phyloP scores from a whole-genome alignment of 2,113 vertebrate species.

The Cacatua alba region DNA sequence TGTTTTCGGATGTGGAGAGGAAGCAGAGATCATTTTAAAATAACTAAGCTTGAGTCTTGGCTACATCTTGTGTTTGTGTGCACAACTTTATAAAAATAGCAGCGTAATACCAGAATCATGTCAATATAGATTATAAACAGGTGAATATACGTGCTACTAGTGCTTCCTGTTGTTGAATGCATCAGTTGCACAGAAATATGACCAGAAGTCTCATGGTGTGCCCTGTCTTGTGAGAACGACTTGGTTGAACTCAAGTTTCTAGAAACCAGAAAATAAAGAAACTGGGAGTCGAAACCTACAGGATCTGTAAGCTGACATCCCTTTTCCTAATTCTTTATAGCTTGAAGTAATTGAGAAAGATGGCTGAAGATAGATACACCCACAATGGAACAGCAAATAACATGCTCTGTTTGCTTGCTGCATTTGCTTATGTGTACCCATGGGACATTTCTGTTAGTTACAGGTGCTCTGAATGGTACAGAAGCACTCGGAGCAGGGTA shows the following conservation, averaged over 20 bases:
- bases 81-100: background rate
- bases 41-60: background rate
- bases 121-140: background rate
- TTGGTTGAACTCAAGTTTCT: background rate
- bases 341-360: background rate
- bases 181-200: background rate
- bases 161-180: background rate
- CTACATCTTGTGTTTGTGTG: background rate
- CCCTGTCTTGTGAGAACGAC: background rate
- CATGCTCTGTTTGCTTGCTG: background rate
- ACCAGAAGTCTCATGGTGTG: background rate
- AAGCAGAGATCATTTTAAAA: background rate
- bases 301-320: background rate
- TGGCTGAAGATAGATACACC: background rate
- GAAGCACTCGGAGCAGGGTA: background rate
- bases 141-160: accelerated
- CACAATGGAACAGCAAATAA: background rate
- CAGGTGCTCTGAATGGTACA: background rate
- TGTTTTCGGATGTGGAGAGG: background rate
- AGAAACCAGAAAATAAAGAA: background rate
- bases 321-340: background rate
- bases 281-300: background rate
- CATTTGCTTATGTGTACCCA: background rate
- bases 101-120: background rate
- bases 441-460: background rate